Conservation (phyloP, 2,113 vertebrate species). For the Taxidea taxus region DNA sequence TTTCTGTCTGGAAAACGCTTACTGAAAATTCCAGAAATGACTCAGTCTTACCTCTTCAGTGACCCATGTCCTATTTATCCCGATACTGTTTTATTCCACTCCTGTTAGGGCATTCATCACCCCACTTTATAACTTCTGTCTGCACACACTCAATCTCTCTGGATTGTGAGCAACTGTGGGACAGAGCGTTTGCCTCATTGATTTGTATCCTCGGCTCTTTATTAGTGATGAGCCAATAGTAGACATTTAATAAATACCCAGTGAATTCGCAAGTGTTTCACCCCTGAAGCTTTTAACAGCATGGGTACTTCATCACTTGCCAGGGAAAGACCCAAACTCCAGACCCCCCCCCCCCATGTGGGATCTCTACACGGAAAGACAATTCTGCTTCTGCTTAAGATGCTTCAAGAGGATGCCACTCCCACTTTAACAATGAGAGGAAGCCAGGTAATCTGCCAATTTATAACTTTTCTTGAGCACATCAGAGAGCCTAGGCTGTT, state of each 20-base stretch:
- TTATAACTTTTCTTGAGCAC: background rate
- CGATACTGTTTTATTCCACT: background rate
- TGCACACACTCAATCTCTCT: background rate
- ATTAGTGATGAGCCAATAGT: background rate
- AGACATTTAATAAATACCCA: background rate
- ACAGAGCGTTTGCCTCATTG: background rate
- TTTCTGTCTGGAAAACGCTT: background rate
- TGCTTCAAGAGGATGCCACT: background rate
- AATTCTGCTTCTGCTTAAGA: background rate
- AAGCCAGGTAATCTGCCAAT: background rate
- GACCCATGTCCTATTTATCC: background rate
- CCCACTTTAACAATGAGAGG: background rate
- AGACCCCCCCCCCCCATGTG: rapidly evolving
- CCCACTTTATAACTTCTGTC: background rate
- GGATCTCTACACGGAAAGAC: background rate
- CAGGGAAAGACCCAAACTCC: background rate
- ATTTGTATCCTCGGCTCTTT: background rate
- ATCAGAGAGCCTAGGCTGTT: background rate
- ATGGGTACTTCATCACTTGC: background rate
- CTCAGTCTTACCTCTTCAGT: background rate
- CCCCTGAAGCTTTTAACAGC: background rate
- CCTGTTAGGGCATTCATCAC: background rate
- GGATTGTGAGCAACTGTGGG: background rate
- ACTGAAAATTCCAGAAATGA: background rate
- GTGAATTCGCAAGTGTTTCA: background rate